These are phyloP conservation scores for Homalodisca vitripennis DNA, from an alignment of 1,140 invertebrate genomes.

Conservation along the genomic window DNA sequence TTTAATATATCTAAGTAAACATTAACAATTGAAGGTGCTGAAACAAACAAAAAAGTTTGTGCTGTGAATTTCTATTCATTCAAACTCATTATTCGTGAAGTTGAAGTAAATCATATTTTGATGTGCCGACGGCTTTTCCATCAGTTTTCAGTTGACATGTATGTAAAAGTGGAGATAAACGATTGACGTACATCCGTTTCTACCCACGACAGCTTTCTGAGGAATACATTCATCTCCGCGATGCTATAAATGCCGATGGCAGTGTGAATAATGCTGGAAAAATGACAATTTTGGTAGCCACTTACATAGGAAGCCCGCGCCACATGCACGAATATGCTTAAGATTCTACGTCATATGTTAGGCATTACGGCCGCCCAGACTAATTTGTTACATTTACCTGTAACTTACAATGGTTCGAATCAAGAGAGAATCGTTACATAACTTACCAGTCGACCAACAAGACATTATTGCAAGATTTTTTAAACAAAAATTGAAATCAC, in stretches of 20 bases:
- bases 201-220: slow-evolving; percentile 45
- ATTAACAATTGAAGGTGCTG: too few relatives aligned
- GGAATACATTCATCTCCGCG: slow-evolving; percentile 41
- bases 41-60: slow-evolving; percentile 37
- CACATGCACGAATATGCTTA: slow-evolving; percentile 52
- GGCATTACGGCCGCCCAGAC: slow-evolving; percentile 47
- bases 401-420: slow-evolving; percentile 53
- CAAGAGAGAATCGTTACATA: slow-evolving; percentile 45
- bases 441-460: slow-evolving; percentile 38
- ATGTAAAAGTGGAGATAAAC: slow-evolving; percentile 47
- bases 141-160: slow-evolving; percentile 50
- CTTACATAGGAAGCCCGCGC: slow-evolving; percentile 46
- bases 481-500: slow-evolving; percentile 27
- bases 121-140: slow-evolving; percentile 43
- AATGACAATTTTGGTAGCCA: slow-evolving; percentile 44
- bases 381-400: too few relatives aligned
- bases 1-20: too few relatives aligned
- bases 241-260: slow-evolving; percentile 35
- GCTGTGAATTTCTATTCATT: slow-evolving; percentile 40
- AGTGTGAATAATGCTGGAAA: slow-evolving; percentile 31
- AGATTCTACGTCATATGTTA: slow-evolving; percentile 53
- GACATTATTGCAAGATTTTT: slow-evolving; percentile 30
- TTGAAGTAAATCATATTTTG: slow-evolving; percentile 40
- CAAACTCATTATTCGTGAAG: slow-evolving; percentile 40
- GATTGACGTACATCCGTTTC: slow-evolving; percentile 44